Base-by-base conservation (phyloP, 2,797 vertebrate genomes). In the Hirundo rustica region DNA sequence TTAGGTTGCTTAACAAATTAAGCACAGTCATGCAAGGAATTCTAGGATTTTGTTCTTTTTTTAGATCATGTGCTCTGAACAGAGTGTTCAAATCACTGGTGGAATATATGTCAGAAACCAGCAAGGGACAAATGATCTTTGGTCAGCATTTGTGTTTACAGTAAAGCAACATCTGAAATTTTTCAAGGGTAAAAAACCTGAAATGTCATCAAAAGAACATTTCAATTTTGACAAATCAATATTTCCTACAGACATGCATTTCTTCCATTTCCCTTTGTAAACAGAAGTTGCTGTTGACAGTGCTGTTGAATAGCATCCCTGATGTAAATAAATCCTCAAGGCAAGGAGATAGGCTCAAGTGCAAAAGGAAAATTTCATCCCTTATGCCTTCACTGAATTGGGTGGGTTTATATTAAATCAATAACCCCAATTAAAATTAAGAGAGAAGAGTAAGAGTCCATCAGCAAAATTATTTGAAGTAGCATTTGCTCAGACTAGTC, bases 191-290 rank as follows among this genome's bases (percentile, higher is more conserved):
- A 85, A 88, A 85, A 87, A 34, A 10, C 11, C 55, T 91, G 67
- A 93, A 89, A 89, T 80, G 89, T 65, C 34, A 83, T 89, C 68
- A 80, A 57, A 89, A 80, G 75, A 89, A 83, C 38, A 77, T 88
- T 89, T 95, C 38, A 12, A 36, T 95, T 84, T 80, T 92, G 79
- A 92, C 54, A 91, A 85, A 80, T 74, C 74, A 57, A 47, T 74
- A 71, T 68, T 74, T 88, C 30, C n/a, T 73, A 83, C 36, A 61
- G 51, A 88, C 20, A 26, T 14, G 32, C 78, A 72, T 75, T 89
- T 88, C 57, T 89, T 92, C 66, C 36, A 72, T 22, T n/a, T 85
- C 51, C n/a, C n/a, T 87, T 84, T 91, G 85, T 97, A 97, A 97
- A 96, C 80, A 94, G 83, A 95, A 96, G 92, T 55, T 2, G 1